Conservation (phyloP, 2,797 vertebrate species). For the Sorex maritimensis region DNA sequence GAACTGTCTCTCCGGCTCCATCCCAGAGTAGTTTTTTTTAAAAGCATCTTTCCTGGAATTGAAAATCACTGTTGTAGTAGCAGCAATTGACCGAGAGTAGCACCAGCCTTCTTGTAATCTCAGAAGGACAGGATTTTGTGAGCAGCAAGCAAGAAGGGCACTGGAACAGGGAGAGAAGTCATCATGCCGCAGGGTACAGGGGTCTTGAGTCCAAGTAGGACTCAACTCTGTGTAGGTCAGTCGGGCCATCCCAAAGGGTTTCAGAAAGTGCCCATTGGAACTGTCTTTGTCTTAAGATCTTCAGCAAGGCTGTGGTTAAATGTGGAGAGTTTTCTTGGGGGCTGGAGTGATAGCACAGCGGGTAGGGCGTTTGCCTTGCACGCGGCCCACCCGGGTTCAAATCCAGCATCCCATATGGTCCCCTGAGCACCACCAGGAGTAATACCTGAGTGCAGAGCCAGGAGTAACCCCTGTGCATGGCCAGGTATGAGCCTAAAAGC, state of each 20-base stretch:
- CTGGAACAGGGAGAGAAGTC: neutral
- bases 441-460: too few species aligned
- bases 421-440: too few species aligned
- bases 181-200: neutral
- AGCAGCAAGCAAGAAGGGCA: neutral
- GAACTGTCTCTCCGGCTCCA: neutral
- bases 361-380: too few species aligned
- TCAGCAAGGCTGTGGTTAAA: conserved; percentile 40
- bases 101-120: conserved; percentile 36
- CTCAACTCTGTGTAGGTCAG: neutral
- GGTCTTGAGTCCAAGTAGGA: neutral
- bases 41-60: neutral
- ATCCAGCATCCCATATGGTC: too few species aligned
- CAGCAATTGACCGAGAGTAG: conserved; percentile 43
- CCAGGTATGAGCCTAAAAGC: too few species aligned
- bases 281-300: conserved; percentile 38
- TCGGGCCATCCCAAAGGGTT: neutral
- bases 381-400: too few species aligned
- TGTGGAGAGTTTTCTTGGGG: neutral
- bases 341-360: neutral
- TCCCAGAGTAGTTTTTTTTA: neutral
- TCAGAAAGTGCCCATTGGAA: neutral
- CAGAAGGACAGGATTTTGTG: neutral
- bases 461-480: too few species aligned
- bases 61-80: neutral